These are phyloP conservation scores for Etheostoma nigrum DNA, from an alignment of 2,797 vertebrate species.

Conservation along the genomic window DNA sequence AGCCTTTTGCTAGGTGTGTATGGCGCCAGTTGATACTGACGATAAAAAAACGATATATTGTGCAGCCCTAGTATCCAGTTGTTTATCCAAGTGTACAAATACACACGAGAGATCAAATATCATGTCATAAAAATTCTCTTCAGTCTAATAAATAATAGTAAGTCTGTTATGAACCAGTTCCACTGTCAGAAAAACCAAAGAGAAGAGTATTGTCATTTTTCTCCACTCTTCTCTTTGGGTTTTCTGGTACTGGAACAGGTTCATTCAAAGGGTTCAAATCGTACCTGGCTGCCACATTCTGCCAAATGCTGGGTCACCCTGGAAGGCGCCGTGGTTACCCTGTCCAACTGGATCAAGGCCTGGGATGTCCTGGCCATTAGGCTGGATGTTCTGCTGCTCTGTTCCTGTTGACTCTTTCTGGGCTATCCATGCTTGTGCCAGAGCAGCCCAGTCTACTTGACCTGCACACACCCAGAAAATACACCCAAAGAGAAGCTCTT, in stretches of 20 bases:
- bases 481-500: neutral
- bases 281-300: conserved; percentile 98
- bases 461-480: conserved; percentile 78
- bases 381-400: conserved; percentile 89
- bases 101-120: neutral
- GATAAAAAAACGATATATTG: too few species aligned
- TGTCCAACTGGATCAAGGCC: conserved; percentile 87
- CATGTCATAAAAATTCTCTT: neutral
- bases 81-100: neutral
- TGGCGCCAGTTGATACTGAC: too few species aligned
- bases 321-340: conserved; percentile 94
- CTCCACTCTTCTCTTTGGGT: too few species aligned
- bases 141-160: neutral
- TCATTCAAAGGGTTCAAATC: neutral
- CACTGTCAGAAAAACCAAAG: neutral
- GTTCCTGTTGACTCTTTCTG: conserved; percentile 95
- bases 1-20: rapidly evolving
- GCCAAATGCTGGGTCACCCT: conserved; percentile 93
- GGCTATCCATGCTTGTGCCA: conserved; percentile 99
- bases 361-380: conserved; percentile 94
- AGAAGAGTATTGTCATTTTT: too few species aligned
- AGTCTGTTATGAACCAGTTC: neutral
- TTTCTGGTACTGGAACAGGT: too few species aligned
- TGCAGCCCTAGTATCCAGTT: neutral
- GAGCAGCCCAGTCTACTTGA: conserved; percentile 98